Conservation (phyloP, 2,113 vertebrate species). For the Poicephalus meyeri region DNA sequence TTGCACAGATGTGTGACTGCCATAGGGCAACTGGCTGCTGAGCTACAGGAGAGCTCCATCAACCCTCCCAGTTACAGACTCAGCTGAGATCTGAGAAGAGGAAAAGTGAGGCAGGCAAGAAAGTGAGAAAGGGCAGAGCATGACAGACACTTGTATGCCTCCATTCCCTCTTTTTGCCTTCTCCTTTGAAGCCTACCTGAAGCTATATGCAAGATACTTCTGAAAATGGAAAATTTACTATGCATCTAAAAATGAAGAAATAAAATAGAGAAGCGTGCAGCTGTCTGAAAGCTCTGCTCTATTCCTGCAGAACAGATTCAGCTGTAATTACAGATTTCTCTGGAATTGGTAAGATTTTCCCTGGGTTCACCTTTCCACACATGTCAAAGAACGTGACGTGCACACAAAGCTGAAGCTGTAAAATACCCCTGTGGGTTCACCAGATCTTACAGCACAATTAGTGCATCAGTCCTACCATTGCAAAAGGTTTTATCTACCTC, state of each 20-base stretch:
- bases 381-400: background rate
- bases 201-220: background rate
- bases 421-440: background rate
- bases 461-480: background rate
- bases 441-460: background rate
- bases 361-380: background rate
- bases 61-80: background rate
- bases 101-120: background rate
- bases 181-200: background rate
- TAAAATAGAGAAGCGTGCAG: background rate
- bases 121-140: background rate
- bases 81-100: background rate
- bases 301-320: background rate
- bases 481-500: background rate
- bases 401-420: background rate
- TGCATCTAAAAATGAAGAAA: background rate
- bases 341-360: background rate
- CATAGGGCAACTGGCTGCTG: background rate
- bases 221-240: background rate
- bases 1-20: fast-evolving
- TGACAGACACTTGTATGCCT: background rate
- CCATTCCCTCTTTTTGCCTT: background rate
- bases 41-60: background rate
- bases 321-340: background rate
- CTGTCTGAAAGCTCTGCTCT: background rate